Evolutionary conservation across 2,888 invertebrate genomes (phyloP), one percentile per base, ranked within the genome.

Genomic region (Sthenelais limicola): DNA sequence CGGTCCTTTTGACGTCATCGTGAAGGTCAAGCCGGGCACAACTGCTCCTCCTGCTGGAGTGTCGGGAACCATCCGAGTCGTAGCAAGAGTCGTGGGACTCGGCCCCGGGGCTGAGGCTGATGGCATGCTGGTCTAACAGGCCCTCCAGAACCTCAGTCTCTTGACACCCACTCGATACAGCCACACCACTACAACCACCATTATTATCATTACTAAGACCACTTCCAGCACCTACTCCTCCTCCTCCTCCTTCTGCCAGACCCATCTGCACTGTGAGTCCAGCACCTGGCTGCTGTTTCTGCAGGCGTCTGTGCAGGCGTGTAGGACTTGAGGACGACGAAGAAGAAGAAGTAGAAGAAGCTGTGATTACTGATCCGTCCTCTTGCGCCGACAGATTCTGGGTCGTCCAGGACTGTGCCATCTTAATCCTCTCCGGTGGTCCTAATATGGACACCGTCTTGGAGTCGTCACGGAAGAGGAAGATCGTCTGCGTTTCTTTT

Each of bases 51-150:
- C 52, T 9, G 58, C 26, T 26, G 21, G 58, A 15, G 38, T 38
- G 43, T 24, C 72, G 71, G 1, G 73, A 73, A 3, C 56, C 35
- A 67, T 75, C 75, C n/a, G 75, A 73, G 56, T 73, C 73, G 47
- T 75, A 75, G 58, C 75, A 75, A 3, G 75, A 75, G 67, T 75
- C 75, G 24, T 49, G 73, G 21, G 30, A 73, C 71, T 75, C 75
- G 4, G 52, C 70, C 2, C 75, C 75, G 0, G 75, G 75, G 52
- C 75, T 75, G 21, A 74, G 43, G 28, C 51, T 71, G 21, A 38
- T 15, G 7, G 12, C 5, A 7, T 24, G 24, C 7, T 43, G 38
- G 32, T 5, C 24, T 9, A 12, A 7, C 43, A 47, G 18, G n/a
- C 48, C 30, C 26, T 38, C 72, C 52, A 26, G 38, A 15, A 21